These are phyloP conservation scores for Azemiops feae DNA, from an alignment of 2,113 vertebrate genomes.

Conservation along the genomic window DNA sequence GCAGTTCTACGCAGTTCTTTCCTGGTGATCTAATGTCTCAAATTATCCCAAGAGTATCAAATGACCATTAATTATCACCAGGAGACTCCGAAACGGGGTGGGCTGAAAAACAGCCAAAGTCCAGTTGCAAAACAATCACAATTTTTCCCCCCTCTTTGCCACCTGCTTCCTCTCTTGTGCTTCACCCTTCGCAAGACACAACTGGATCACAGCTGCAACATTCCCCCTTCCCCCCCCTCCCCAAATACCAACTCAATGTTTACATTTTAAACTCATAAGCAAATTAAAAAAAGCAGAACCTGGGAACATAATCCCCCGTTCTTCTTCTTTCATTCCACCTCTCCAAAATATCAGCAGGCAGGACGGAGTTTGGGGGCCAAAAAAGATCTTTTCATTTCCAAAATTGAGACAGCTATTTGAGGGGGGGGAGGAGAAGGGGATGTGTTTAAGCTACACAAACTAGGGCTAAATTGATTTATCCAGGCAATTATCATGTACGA, in stretches of 20 bases:
- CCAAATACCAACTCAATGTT: slow-evolving; percentile 59
- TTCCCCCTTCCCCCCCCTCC: neutral
- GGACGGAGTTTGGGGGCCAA: neutral
- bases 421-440: slow-evolving; percentile 32
- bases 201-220: slow-evolving; percentile 64
- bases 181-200: slow-evolving; percentile 52
- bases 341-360: neutral
- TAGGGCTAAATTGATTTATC: slow-evolving; percentile 86
- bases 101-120: neutral
- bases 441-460: slow-evolving; percentile 75
- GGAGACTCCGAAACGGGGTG: neutral
- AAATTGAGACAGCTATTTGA: slow-evolving; percentile 71
- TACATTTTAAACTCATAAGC: slow-evolving; percentile 60
- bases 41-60: neutral
- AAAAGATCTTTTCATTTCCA: slow-evolving; percentile 50
- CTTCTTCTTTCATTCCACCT: slow-evolving; percentile 44
- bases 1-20: neutral
- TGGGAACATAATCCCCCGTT: neutral
- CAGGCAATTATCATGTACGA: slow-evolving; percentile 85
- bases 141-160: slow-evolving; percentile 47
- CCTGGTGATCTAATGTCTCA: neutral
- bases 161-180: slow-evolving; percentile 65
- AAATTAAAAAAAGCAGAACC: slow-evolving; percentile 45
- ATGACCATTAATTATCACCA: too few relatives aligned
- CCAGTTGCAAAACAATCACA: slow-evolving; percentile 57